A percentile compares a stretch with the other conserved stretches of the same genome.
phyloP scores from a whole-genome alignment of 2,113 vertebrate genomes.

The Excalfactoria chinensis region DNA sequence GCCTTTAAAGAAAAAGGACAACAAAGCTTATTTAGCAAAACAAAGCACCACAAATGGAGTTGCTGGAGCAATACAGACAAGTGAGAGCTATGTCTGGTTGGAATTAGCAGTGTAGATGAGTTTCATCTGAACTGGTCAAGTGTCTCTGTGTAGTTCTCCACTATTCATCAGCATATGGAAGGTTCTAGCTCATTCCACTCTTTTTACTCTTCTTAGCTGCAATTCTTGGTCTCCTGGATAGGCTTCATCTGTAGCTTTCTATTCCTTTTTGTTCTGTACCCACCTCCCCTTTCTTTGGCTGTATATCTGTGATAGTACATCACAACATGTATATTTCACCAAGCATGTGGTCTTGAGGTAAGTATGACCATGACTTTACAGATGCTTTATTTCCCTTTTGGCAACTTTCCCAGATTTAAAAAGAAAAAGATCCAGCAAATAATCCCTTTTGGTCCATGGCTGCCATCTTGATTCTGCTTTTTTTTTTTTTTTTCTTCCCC shows the following conservation, averaged over 20 bases:
- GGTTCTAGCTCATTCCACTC: not conserved
- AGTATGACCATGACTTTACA: not conserved
- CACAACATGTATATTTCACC: not conserved
- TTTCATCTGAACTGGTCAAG: not conserved
- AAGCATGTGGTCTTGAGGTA: not conserved
- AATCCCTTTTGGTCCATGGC: not conserved
- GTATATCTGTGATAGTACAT: not conserved
- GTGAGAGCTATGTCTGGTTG: conserved; percentile 31
- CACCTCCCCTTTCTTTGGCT: not conserved
- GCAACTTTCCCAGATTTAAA: not conserved
- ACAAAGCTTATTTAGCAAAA: not conserved
- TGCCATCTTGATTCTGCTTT: not conserved
- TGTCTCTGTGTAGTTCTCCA: not conserved
- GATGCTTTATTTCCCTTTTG: not conserved
- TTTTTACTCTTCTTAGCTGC: not conserved
- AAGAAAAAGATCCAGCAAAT: not conserved
- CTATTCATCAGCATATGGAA: not conserved
- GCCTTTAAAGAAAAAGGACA: not conserved
- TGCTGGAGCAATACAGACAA: conserved; percentile 6
- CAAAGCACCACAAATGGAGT: not conserved
- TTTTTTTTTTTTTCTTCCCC: too few relatives aligned
- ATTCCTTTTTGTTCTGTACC: not conserved
- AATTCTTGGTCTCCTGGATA: not conserved
- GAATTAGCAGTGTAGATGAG: not conserved
- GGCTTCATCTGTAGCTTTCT: not conserved